Percentiles rank a stretch among this genome's conserved stretches.
These are phyloP conservation scores for Drosophila ironensis DNA, from an alignment of 1,140 invertebrate genomes.

Conservation along the genomic window DNA sequence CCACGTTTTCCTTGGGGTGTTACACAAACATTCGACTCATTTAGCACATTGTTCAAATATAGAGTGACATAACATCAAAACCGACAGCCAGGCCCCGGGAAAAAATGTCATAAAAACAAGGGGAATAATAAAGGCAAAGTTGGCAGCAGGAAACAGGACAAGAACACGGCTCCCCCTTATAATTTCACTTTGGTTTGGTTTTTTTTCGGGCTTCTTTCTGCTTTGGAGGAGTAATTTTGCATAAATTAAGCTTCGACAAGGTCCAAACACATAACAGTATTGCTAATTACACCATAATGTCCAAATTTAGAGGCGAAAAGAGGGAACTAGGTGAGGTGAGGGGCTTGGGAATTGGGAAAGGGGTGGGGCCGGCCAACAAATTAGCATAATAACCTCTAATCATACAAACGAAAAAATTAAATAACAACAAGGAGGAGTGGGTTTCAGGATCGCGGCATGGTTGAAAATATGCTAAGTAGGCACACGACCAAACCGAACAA, in stretches of 20 bases:
- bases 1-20: background rate
- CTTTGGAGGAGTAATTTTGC: constrained; percentile 37
- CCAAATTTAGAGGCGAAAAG: constrained; percentile 38
- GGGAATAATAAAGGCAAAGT: constrained; percentile 1
- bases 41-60: constrained; percentile 70
- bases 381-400: constrained; percentile 77
- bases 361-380: constrained; percentile 33
- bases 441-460: background rate
- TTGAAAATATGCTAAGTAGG: constrained; percentile 54
- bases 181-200: background rate
- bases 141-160: background rate
- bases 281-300: constrained; percentile 75
- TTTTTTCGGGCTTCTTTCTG: background rate
- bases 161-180: background rate
- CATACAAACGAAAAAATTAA: constrained; percentile 77
- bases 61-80: constrained; percentile 48
- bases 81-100: background rate
- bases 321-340: constrained; percentile 10
- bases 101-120: constrained; percentile 5
- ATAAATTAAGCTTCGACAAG: constrained; percentile 69
- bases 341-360: background rate
- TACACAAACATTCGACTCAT: constrained; percentile 63
- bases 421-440: constrained; percentile 52
- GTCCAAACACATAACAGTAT: constrained; percentile 64
- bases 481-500: constrained; percentile 34